phyloP scores from a whole-genome alignment of 2,113 vertebrate genomes.

The Phocoena phocoena region DNA sequence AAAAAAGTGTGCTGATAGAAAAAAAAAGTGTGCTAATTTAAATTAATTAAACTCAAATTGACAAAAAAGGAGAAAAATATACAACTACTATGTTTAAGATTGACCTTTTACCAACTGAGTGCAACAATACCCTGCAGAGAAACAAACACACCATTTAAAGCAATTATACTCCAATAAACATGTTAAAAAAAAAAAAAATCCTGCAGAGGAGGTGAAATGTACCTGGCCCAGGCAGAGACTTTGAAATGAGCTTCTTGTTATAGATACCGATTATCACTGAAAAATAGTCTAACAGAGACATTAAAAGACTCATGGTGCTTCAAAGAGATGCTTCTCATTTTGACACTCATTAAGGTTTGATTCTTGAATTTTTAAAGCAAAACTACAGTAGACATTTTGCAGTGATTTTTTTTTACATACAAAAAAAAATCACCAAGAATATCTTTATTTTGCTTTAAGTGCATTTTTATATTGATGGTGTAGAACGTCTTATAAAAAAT shows the following conservation, averaged over 20 bases:
- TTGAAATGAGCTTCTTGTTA: constrained; percentile 48
- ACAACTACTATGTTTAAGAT: neutral
- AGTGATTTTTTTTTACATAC: neutral
- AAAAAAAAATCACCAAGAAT: neutral
- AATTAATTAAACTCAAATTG: neutral
- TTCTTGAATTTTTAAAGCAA: constrained; percentile 46
- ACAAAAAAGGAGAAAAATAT: neutral
- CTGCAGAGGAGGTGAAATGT: neutral
- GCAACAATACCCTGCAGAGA: neutral
- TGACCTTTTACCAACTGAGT: neutral
- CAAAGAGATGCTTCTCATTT: constrained; percentile 31
- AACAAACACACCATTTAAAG: too few species aligned
- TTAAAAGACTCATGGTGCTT: constrained; percentile 62
- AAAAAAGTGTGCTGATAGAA: neutral
- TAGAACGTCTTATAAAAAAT: neutral
- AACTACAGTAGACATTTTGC: neutral
- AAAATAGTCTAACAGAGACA: constrained; percentile 14
- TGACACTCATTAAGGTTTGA: constrained; percentile 50
- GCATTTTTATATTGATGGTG: neutral
- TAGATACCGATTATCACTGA: constrained; percentile 19
- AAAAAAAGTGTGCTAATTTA: neutral
- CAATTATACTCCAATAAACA: too few species aligned
- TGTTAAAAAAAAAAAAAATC: neutral
- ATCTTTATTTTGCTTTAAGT: neutral
- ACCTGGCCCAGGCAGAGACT: neutral